Base-by-base conservation (phyloP, 2,113 vertebrate genomes). In the Columbina picui region DNA sequence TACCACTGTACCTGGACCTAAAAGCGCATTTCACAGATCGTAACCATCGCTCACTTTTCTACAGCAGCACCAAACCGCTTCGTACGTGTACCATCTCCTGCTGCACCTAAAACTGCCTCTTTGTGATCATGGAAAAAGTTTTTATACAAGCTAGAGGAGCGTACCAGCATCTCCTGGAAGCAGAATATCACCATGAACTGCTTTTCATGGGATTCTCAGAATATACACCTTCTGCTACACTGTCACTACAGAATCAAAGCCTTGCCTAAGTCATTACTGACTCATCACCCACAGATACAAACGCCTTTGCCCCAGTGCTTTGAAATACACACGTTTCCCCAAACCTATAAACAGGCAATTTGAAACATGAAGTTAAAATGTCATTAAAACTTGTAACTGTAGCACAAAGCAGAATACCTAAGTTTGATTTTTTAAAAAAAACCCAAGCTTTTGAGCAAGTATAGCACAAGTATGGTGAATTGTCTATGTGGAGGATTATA, bases 71-170 rank as follows among this genome's bases (percentile, higher is more conserved):
- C 61, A 78, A 85, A 86, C 7, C 17, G 61, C 36, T 67, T 64
- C 63, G 22, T 12, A 17, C 17, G 2, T 0, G 21, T 12, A 65
- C 56, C 22, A 1, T 92, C 50, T 84, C 80, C 65, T 47, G 56
- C 59, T 22, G 21, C 3, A 73, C 15, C 69, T 47, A 39, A 10
- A 84, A 5, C 69, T 10, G 68, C 53, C 76, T 67, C 77, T 53
- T 29, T 34, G 13, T 49, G 67, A 3, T 12, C 61, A 49, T 5
- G 0, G 15, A 47, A 10, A 67, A 92, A 95, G 86, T 95, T 97
- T 69, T 19, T 1, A 5, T 7, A 2, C 0, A 1, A 67, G 79
- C 92, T 70, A 21, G 0, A 22, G 18, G n/a, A 78, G 38, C 2
- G 2, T 8, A 25, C 7, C 45, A 77, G 71, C 11, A 0, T 76